Conservation (phyloP, 2,113 vertebrate species). For the Fulmarus glacialis region DNA sequence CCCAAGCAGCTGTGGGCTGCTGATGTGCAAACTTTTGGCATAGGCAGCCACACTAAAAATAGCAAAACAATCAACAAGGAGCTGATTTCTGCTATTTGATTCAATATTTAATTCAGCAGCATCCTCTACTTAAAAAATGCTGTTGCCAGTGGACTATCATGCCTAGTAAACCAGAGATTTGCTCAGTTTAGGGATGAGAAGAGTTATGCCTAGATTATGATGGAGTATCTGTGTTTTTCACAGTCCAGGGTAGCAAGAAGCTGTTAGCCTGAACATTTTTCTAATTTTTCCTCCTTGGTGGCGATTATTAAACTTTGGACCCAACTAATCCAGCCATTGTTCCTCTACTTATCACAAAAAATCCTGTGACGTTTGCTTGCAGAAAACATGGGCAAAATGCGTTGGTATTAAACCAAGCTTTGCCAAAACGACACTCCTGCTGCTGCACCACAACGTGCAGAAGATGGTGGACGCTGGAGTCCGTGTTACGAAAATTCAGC, state of each 20-base stretch:
- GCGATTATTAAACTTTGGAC: too few relatives aligned
- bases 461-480: rapidly evolving
- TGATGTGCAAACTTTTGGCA: neutral
- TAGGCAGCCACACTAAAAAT: neutral
- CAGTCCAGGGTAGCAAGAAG: rapidly evolving
- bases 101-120: neutral
- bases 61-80: neutral
- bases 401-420: rapidly evolving
- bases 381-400: rapidly evolving
- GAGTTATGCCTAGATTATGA: neutral
- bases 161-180: neutral
- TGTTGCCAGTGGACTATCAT: neutral
- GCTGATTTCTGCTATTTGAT: neutral
- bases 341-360: neutral
- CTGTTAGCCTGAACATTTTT: neutral
- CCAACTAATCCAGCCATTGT: neutral
- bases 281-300: rapidly evolving
- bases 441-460: neutral
- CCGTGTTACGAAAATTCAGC: rapidly evolving
- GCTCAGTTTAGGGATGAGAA: neutral
- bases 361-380: rapidly evolving
- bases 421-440: neutral
- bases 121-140: neutral
- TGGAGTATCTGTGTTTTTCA: neutral
- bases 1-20: neutral